Conservation (phyloP, 2,113 vertebrate species). For the Gambusia holbrooki region DNA sequence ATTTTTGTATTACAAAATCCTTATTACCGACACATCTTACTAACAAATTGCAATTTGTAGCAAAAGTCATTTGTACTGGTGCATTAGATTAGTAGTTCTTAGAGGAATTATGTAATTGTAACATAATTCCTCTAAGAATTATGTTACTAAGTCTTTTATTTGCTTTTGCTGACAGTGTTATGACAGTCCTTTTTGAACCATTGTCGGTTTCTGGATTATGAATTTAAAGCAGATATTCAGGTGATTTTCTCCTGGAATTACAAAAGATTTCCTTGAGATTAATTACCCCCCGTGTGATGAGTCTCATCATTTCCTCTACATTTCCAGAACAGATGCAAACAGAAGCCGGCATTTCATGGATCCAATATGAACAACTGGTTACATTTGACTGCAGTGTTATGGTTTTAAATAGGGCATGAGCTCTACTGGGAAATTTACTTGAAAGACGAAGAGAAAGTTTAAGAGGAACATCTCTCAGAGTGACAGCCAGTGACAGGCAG, state of each 20-base stretch:
- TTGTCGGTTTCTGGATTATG: neutral
- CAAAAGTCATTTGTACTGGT: slow-evolving; percentile 42
- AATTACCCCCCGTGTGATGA: slow-evolving; percentile 31
- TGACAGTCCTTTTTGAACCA: neutral
- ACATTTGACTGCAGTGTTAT: slow-evolving; percentile 55
- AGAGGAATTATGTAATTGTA: slow-evolving; percentile 12
- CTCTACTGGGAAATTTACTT: slow-evolving; percentile 50
- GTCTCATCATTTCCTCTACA: slow-evolving; percentile 9
- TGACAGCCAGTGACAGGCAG: slow-evolving; percentile 41
- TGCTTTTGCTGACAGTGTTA: neutral
- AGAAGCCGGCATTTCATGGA: slow-evolving; percentile 29
- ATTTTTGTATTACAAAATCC: slow-evolving; percentile 18
- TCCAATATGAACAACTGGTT: slow-evolving; percentile 35
- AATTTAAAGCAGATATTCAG: slow-evolving; percentile 1
- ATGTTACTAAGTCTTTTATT: neutral
- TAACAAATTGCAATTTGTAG: slow-evolving; percentile 1
- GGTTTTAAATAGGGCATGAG: slow-evolving; percentile 61
- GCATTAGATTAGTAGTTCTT: slow-evolving; percentile 33
- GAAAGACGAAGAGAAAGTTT: slow-evolving; percentile 41
- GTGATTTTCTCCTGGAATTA: slow-evolving; percentile 2
- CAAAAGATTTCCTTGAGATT: slow-evolving; percentile 31
- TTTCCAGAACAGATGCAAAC: slow-evolving; percentile 11
- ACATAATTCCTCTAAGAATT: too few species aligned
- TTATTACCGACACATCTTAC: slow-evolving; percentile 16
- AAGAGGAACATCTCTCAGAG: slow-evolving; percentile 40